A percentile compares a stretch with the other conserved stretches of the same genome.
Conservation (phyloP, 2,797 vertebrate genomes). For the Apogon talboti region DNA sequence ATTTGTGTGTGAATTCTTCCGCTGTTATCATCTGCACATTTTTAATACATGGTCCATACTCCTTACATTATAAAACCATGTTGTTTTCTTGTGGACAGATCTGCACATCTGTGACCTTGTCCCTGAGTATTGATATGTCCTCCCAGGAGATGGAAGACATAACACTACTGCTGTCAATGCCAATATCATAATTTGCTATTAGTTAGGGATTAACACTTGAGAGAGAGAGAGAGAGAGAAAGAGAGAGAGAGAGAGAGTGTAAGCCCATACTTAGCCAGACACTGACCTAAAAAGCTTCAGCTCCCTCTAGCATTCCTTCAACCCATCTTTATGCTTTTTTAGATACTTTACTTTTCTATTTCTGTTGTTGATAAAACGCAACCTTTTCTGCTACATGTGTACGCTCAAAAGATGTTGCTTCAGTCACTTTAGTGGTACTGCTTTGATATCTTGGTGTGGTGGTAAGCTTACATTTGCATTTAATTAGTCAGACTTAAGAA, state of each 20-base stretch:
- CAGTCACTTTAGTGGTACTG: too few species aligned
- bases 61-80: too few species aligned
- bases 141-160: slow-evolving; percentile 43
- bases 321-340: not conserved
- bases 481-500: slow-evolving; percentile 19
- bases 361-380: not conserved
- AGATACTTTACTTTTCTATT: slow-evolving; percentile 2
- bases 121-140: slow-evolving; percentile 36
- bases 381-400: not conserved
- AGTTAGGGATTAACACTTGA: slow-evolving; percentile 64
- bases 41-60: too few species aligned
- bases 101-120: slow-evolving; percentile 40
- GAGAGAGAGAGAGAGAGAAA: slow-evolving; percentile 31
- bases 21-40: too few species aligned
- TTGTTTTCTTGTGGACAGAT: not conserved
- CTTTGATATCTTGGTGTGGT: not conserved
- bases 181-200: slow-evolving; percentile 71
- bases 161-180: slow-evolving; percentile 59
- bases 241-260: slow-evolving; percentile 28
- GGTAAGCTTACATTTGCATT: slow-evolving; percentile 25
- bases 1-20: too few species aligned
- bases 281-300: slow-evolving; percentile 64
- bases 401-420: slow-evolving; percentile 1
- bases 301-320: slow-evolving; percentile 17
- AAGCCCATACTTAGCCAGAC: slow-evolving; percentile 68